These are phyloP conservation scores for Sinohyriopsis cumingii DNA, from an alignment of 2,888 invertebrate genomes.

Conservation along the genomic window DNA sequence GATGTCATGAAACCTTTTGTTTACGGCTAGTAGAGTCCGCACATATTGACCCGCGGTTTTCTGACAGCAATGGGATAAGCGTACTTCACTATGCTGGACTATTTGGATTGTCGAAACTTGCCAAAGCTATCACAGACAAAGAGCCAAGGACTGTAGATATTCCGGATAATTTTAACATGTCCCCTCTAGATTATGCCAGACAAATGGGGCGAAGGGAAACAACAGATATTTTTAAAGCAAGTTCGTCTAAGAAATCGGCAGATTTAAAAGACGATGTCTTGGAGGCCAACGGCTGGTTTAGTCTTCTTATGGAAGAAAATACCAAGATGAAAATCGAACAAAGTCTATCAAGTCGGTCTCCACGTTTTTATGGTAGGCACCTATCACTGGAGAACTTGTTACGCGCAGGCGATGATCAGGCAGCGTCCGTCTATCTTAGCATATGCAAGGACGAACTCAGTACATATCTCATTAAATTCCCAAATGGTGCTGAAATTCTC, in stretches of 20 bases:
- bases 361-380: not conserved
- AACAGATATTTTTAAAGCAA: too few relatives aligned
- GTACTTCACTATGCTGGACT: slow-evolving; percentile 30
- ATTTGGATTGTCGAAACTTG: slow-evolving; percentile 19
- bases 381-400: slow-evolving; percentile 6
- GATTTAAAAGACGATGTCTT: not conserved
- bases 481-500: slow-evolving; percentile 7
- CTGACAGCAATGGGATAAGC: slow-evolving; percentile 16
- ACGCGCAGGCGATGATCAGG: slow-evolving; percentile 11
- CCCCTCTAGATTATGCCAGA: slow-evolving; percentile 19
- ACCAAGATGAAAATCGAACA: not conserved
- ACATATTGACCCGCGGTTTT: slow-evolving; percentile 10
- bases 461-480: too few relatives aligned
- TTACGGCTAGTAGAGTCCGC: slow-evolving; percentile 7
- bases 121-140: slow-evolving; percentile 11
- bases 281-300: slow-evolving; percentile 21
- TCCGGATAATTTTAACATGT: slow-evolving; percentile 8
- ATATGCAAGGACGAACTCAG: too few relatives aligned
- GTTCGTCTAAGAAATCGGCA: too few relatives aligned
- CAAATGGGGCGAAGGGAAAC: slow-evolving; percentile 4
- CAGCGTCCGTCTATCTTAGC: not conserved
- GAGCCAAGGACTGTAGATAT: slow-evolving; percentile 1
- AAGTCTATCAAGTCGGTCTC: not conserved
- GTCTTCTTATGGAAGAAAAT: slow-evolving; percentile 1
- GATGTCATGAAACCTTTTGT: slow-evolving; percentile 18